Evolutionary conservation across 2,888 invertebrate genomes (phyloP), one percentile per base, ranked within the genome.

Genomic region (Pseudococcus longispinus): DNA sequence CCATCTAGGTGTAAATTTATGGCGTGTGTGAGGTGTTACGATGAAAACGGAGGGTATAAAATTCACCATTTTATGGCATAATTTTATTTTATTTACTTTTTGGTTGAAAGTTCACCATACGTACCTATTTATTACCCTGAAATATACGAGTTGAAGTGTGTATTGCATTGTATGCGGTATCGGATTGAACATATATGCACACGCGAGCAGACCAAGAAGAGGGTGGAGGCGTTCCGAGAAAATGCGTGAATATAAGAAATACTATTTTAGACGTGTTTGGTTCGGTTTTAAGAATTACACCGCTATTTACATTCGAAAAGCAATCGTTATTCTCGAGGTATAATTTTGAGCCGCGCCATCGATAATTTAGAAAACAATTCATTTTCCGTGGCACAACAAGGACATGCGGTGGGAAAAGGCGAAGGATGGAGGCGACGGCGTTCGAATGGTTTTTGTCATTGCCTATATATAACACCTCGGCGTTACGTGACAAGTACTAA

Each of bases 401-500:
- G n/a, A n/a, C n/a, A n/a, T n/a, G 29, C 15, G 32, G 13, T n/a
- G 51, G 0, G 1, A 4, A 5, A 23, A 23, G 60, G 23, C 23
- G 9, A 29, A 8, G 20, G 29, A 3, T 29, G 15, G n/a, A 15
- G 70, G 29, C 8, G 2, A 8, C 29, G 26, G 8, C 29, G 70
- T 70, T 70, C 3, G 29, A 70, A 70, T 70, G 29, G 70, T n/a
- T 70, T 70, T 70, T 70, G 70, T 70, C 70, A 70, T 70, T 70
- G 70, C 26, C 29, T 60, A 23, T 65, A 65, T 55, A 55, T 70
- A 80, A 37, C 77, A 80, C 77, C 42, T 42, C 20, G 29, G 74
- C 74, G 9, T 80, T 80, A 80, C 77, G 77, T 80, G 77, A 80
- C 77, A 80, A 80, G 42, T 80, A 42, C 77, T 42, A 80, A 80